Base-by-base conservation (phyloP, 1,140 invertebrate species). In the Helicorthomorpha holstii region DNA sequence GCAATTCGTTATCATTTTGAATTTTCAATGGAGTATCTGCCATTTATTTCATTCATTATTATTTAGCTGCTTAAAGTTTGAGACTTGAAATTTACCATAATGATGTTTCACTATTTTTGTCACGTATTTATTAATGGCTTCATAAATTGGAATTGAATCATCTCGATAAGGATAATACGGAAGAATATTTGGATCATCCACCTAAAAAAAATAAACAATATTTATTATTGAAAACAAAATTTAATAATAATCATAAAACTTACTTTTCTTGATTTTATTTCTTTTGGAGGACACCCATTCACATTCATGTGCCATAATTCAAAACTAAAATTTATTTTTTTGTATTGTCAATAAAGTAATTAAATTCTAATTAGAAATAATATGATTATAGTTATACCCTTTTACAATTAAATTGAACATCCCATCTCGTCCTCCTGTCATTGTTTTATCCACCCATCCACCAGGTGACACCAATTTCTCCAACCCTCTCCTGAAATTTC, bases 141-240 rank as follows among this genome's bases (percentile, higher is more conserved):
- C 34, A 44, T 67, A 70, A 4, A 73, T 50, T 0, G 63, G 49
- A n/a, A 71, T 25, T 3, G 66, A 69, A 59, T 73, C 72, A 57
- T 73, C 69, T 51, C 72, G 56, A 62, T 72, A 74, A 47, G 69
- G 68, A 59, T 73, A 74, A 42, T 68, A 60, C 1, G 70, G 69
- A 14, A 74, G 55, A 29, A 66, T 56, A 22, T 63, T 57, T 14
- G 51, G 63, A 62, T 64, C 68, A 50, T 53, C 41, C 16, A 71
- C 67, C 58, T 59, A 38, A 21, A 38, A 53, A 41, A 48, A 43
- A 27, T 46, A 4, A 46, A 7, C 4, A 46, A 46, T 46, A 46
- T 19, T 12, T 7, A 7, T 46, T 22, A 7, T 46, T 46, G 21
- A 22, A 46, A 46, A 22, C 29, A 16, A 34, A 34, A n/a, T n/a